Base-by-base conservation (phyloP, 92 coral and sea anemone species). In the Porites cylindrica region DNA sequence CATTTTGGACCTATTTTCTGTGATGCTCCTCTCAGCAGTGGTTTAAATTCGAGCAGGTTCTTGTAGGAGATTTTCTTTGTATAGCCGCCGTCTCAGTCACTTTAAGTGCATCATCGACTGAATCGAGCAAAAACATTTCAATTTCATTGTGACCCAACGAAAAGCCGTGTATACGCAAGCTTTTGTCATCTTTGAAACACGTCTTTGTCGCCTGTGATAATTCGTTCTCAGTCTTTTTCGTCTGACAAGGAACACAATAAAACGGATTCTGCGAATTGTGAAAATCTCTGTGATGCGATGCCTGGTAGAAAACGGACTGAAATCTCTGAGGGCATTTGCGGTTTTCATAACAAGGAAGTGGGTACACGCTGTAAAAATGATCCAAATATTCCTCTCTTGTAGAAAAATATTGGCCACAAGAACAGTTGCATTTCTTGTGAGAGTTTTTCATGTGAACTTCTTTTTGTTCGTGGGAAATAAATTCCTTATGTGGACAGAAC, bases 391-490 rank as follows among this genome's bases (percentile, higher is more conserved):
- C 91, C 58, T 89, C 96, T 4, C 99, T 88, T 18, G 90, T 95
- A 74, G 85, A 85, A 69, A 97, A 97, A 66, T 95, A 97, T 80
- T 89, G 81, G 24, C 93, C 98, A 38, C 99, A 97, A n/a, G 98
- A 94, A 56, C 99, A 97, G 63, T 97, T 97, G 68, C 99, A 97
- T 77, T 97, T 97, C 88, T 97, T 97, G 87, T 97, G 99, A 29
- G 95, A 90, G 80, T 95, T 90, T 73, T 93, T 92, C 99, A 97
- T 97, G 85, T 97, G 99, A 43, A 93, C 92, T 51, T 97, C 99
- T 23, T 77, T 84, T 65, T 97, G 99, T 29, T 92, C 96, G 64
- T 77, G 21, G 12, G 97, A 92, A 23, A 95, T 51, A 89, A 97
- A 97, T 54, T 71, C 77, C 79, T 93, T 97, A 17, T 78, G 94